phyloP scores from a whole-genome alignment of 2,888 invertebrate species.

The Scaptomyza cyrtandrae region DNA sequence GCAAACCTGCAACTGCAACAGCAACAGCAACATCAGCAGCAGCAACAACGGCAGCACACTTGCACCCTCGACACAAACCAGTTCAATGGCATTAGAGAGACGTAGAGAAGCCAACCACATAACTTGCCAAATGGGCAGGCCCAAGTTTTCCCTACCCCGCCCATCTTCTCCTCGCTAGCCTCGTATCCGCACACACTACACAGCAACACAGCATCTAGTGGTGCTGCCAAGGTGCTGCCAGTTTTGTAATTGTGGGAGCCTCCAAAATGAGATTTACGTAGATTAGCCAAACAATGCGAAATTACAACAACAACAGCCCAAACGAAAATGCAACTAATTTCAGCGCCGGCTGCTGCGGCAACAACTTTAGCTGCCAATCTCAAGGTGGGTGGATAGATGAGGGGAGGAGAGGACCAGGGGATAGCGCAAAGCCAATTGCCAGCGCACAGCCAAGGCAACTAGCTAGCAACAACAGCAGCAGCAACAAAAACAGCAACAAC shows the following conservation, averaged over 20 bases:
- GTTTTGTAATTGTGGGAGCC: conserved; percentile 75
- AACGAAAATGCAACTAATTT: conserved; percentile 52
- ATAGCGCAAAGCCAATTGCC: conserved; percentile 26
- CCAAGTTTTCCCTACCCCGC: conserved; percentile 40
- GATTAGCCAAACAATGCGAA: conserved; percentile 79
- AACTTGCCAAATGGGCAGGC: conserved; percentile 75
- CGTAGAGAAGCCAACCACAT: conserved; percentile 68
- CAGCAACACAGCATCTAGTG: conserved; percentile 1
- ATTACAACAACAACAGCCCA: conserved; percentile 54
- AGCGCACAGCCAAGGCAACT: conserved; percentile 26
- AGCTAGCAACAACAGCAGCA: conserved; percentile 28
- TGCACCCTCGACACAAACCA: conserved; percentile 74
- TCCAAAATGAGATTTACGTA: conserved; percentile 72
- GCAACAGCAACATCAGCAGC: conserved; percentile 17
- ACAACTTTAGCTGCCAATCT: conserved; percentile 51
- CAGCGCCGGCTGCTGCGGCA: conserved; percentile 44
- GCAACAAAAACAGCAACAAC: conserved; percentile 39
- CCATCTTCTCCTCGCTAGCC: not conserved
- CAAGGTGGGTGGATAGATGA: not conserved
- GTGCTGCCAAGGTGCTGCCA: conserved; percentile 10
- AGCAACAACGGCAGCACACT: conserved; percentile 37
- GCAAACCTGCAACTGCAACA: conserved; percentile 55
- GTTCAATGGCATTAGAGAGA: conserved; percentile 71
- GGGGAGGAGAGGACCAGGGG: not conserved
- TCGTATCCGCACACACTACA: not conserved